Conservation (phyloP, 2,888 invertebrate species). For the Lamellibrachia satsuma region DNA sequence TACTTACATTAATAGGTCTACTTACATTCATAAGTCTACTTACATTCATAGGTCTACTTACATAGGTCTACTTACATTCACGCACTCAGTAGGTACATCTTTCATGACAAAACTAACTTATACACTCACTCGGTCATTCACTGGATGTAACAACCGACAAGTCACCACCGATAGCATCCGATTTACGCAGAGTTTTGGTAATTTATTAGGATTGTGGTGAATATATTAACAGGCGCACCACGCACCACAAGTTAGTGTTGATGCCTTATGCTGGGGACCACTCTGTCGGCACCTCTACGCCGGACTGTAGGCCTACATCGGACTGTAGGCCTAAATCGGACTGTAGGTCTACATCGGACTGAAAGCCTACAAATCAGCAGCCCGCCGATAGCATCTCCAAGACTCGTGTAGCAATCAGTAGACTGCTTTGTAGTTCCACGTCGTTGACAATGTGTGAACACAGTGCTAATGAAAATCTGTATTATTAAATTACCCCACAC, state of each 20-base stretch:
- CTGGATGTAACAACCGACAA: background rate
- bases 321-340: background rate
- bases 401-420: background rate
- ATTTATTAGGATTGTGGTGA: no score
- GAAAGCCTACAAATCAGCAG: background rate
- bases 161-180: background rate
- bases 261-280: no score
- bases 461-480: background rate
- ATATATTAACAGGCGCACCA: no score
- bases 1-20: no score
- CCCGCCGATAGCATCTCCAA: background rate
- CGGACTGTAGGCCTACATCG: background rate
- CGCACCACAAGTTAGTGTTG: no score
- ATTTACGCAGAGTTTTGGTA: background rate
- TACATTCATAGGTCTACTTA: background rate
- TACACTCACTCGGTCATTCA: conserved; percentile 17
- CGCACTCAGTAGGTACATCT: conserved; percentile 20
- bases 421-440: background rate
- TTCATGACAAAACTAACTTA: conserved; percentile 22
- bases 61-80: conserved; percentile 7
- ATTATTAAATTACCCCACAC: background rate
- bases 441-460: background rate
- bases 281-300: no score
- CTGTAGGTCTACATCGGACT: background rate
- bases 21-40: background rate